Evolutionary conservation across 2,888 invertebrate species (phyloP).

Genomic region (Tenthredo livida): DNA sequence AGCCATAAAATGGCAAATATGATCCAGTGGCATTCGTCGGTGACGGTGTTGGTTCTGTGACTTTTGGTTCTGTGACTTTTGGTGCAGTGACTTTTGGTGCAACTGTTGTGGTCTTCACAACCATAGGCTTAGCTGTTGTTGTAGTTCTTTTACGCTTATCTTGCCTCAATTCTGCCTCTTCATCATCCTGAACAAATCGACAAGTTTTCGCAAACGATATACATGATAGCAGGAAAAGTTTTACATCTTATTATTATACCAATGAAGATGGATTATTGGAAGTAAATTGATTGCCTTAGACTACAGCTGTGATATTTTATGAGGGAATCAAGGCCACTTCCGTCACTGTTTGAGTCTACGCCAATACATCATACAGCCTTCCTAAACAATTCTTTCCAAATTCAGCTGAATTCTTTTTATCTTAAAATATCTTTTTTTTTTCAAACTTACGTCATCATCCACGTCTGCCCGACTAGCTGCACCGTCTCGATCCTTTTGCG

Average conservation of each 20-base stretch:
- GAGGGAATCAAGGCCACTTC: not conserved
- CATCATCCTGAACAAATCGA: not conserved
- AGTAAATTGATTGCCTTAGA: not conserved
- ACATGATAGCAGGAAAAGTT: not conserved
- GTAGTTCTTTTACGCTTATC: not conserved
- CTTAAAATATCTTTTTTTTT: not conserved
- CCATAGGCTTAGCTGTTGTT: slow-evolving; percentile 43
- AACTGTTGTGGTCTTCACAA: slow-evolving; percentile 29
- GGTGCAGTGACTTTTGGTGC: too few relatives aligned
- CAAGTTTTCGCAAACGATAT: not conserved
- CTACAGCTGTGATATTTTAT: not conserved
- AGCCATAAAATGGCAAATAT: slow-evolving; percentile 61
- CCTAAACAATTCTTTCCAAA: not conserved
- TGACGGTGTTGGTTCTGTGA: not conserved
- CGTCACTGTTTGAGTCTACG: not conserved
- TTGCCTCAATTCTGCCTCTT: slow-evolving; percentile 4
- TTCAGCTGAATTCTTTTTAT: not conserved
- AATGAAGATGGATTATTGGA: not conserved
- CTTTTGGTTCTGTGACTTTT: slow-evolving; percentile 8
- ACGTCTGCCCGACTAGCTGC: not conserved
- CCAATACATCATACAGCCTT: not conserved
- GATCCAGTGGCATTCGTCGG: slow-evolving; percentile 53
- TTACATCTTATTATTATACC: not conserved
- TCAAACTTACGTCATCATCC: slow-evolving; percentile 24
- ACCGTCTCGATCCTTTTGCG: not conserved